These are phyloP conservation scores for Maccullochella peelii DNA, from an alignment of 2,113 vertebrate species.

Conservation along the genomic window DNA sequence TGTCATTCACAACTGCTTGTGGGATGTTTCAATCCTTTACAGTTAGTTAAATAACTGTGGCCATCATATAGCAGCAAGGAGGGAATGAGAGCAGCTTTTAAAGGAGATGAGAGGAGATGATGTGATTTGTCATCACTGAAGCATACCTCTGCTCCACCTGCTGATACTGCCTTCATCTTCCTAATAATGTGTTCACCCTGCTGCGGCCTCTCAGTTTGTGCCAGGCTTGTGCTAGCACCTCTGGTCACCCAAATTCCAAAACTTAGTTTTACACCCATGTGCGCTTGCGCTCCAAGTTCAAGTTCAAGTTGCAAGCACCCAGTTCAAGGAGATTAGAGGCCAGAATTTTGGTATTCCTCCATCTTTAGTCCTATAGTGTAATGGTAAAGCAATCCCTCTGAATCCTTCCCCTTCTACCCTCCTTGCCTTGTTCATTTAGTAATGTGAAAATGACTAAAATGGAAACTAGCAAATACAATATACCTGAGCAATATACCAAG, in stretches of 20 bases:
- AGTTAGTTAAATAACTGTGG: slow-evolving; percentile 1
- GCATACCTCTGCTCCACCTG: background rate
- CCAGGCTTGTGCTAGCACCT: background rate
- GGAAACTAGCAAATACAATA: background rate
- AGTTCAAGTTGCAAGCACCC: no score
- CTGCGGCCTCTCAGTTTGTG: background rate
- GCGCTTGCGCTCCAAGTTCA: background rate
- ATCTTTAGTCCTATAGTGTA: slow-evolving; percentile 10
- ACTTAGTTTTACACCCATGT: background rate
- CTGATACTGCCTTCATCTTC: background rate
- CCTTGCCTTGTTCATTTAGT: background rate
- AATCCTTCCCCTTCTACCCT: slow-evolving; percentile 1
- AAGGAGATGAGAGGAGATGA: background rate
- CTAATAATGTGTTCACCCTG: background rate
- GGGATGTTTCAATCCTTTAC: background rate
- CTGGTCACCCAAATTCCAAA: background rate
- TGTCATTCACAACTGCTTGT: background rate
- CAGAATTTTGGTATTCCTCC: background rate
- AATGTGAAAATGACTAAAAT: slow-evolving; percentile 12
- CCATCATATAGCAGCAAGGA: background rate
- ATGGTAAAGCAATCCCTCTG: slow-evolving; percentile 48
- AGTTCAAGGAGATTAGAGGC: slow-evolving; percentile 12
- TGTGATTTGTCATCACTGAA: background rate
- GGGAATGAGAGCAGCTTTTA: background rate
- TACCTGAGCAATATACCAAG: background rate